Evolutionary conservation across 2,113 vertebrate genomes (phyloP).

Genomic region (Genyomyrus donnyi): DNA sequence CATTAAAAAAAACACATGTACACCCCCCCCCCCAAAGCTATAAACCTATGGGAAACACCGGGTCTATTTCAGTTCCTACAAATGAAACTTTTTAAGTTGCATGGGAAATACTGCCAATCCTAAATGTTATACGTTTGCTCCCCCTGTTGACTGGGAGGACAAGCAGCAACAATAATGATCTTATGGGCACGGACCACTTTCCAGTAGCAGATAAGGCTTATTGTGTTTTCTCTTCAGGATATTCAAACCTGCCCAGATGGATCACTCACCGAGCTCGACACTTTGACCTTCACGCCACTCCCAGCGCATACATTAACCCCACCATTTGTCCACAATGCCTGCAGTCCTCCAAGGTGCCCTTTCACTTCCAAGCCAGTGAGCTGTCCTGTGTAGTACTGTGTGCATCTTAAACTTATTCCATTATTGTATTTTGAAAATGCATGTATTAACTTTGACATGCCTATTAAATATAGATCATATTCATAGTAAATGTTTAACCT

Average conservation of each 20-base stretch:
- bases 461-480: neutral
- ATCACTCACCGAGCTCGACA: neutral
- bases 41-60: too few species aligned
- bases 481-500: neutral
- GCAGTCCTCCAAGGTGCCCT: neutral
- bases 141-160: neutral
- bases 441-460: neutral
- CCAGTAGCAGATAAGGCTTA: neutral
- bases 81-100: neutral
- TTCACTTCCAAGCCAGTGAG: neutral
- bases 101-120: neutral
- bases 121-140: neutral
- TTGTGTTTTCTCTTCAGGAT: neutral
- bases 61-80: neutral
- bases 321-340: conserved; percentile 7
- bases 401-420: neutral
- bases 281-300: neutral
- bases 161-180: neutral
- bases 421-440: neutral
- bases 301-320: neutral
- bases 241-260: neutral
- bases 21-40: too few species aligned
- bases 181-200: neutral
- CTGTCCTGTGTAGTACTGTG: neutral
- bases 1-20: too few species aligned